Conservation (phyloP, 2,797 vertebrate genomes). For the Antrozous pallidus region DNA sequence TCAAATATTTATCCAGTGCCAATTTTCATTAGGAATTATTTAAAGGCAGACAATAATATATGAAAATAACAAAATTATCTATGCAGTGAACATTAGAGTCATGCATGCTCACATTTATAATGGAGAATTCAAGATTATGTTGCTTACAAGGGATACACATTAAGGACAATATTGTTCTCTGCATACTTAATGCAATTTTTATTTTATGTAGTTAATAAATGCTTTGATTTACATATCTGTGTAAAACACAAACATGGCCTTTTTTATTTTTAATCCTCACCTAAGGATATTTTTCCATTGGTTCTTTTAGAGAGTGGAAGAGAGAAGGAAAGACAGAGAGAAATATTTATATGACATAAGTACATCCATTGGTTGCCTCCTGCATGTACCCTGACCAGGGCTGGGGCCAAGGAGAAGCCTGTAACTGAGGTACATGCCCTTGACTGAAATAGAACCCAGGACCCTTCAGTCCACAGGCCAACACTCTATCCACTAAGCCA, state of each 20-base stretch:
- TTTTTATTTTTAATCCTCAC: not conserved
- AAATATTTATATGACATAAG: no score
- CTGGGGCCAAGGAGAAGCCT: no score
- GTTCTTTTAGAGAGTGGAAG: no score
- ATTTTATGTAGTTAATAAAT: slow-evolving; percentile 41
- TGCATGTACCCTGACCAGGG: no score
- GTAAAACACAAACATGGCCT: not conserved
- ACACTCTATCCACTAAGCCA: no score
- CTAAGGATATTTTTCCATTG: no score
- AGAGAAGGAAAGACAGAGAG: no score
- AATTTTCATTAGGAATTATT: slow-evolving; percentile 30
- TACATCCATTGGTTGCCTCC: no score
- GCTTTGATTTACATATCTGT: slow-evolving; percentile 11
- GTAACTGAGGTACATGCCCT: no score
- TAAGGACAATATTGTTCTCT: not conserved
- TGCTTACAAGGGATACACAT: slow-evolving; percentile 5
- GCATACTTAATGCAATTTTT: slow-evolving; percentile 18
- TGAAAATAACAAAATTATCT: not conserved
- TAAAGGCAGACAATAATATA: not conserved
- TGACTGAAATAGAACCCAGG: no score
- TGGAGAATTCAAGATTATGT: slow-evolving; percentile 33
- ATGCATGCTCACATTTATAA: slow-evolving; percentile 34
- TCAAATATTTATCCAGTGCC: slow-evolving; percentile 10
- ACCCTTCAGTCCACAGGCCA: no score
- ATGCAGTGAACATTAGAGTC: slow-evolving; percentile 8